These are phyloP conservation scores for Collichthys lucidus DNA, from an alignment of 2,113 vertebrate species.

Conservation along the genomic window DNA sequence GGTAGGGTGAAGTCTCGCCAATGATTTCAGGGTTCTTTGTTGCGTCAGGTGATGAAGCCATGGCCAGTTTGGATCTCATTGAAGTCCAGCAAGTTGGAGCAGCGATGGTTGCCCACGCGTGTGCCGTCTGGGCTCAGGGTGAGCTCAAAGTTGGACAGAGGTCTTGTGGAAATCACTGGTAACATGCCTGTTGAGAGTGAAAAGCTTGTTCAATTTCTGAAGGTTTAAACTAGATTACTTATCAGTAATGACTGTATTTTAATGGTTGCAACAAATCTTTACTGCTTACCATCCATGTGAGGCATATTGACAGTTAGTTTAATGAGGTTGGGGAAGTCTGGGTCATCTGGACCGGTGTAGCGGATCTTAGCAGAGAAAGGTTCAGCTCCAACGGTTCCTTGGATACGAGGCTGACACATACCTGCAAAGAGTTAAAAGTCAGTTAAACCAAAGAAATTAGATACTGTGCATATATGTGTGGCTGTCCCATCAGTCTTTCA, in stretches of 20 bases:
- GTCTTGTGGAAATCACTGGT: slow-evolving; percentile 86
- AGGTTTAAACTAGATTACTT: background rate
- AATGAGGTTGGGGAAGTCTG: slow-evolving; percentile 85
- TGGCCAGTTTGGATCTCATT: slow-evolving; percentile 87
- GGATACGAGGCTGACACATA: slow-evolving; percentile 84
- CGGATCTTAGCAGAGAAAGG: slow-evolving; percentile 87
- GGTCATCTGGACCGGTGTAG: slow-evolving; percentile 84
- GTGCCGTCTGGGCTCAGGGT: slow-evolving; percentile 87
- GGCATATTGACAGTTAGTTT: slow-evolving; percentile 85
- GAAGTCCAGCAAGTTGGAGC: slow-evolving; percentile 89
- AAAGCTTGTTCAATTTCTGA: background rate
- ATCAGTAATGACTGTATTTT: background rate
- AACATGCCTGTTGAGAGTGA: slow-evolving; percentile 84
- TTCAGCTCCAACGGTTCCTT: slow-evolving; percentile 85
- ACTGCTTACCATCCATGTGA: slow-evolving; percentile 84
- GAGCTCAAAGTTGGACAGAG: slow-evolving; percentile 88
- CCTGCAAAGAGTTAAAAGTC: slow-evolving; percentile 66
- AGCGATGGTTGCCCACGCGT: slow-evolving; percentile 87
- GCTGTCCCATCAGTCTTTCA: background rate
- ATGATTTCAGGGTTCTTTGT: slow-evolving; percentile 86
- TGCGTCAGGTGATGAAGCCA: slow-evolving; percentile 86
- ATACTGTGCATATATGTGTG: background rate
- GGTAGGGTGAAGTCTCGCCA: slow-evolving; percentile 86
- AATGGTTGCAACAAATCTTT: background rate
- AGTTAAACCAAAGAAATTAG: background rate